Percentiles rank a stretch among this genome's conserved stretches.
Conservation (phyloP, 2,113 vertebrate genomes). For the Platanista minor region DNA sequence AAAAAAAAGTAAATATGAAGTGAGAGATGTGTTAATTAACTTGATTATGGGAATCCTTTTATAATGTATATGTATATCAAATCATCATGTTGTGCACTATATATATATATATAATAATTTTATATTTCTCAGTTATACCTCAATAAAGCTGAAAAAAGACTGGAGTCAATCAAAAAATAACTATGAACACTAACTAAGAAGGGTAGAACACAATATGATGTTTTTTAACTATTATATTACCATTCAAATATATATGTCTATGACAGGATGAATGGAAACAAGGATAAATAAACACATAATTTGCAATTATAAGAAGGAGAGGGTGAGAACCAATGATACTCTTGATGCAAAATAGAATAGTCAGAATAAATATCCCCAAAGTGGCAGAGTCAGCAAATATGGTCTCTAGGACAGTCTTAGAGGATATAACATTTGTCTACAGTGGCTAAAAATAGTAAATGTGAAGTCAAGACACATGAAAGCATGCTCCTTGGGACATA, state of each 20-base stretch:
- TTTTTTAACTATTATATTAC: background rate
- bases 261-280: background rate
- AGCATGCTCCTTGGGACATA: background rate
- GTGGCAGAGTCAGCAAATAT: background rate
- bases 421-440: background rate
- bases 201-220: background rate
- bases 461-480: background rate
- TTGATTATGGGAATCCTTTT: background rate
- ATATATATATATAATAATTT: background rate
- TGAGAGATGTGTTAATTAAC: background rate
- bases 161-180: background rate
- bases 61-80: background rate
- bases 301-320: background rate
- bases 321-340: background rate
- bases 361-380: background rate
- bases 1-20: background rate
- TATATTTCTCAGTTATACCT: background rate
- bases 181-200: background rate
- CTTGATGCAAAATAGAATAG: background rate
- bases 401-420: background rate
- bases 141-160: background rate
- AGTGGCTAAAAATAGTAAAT: slow-evolving; percentile 18
- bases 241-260: background rate
- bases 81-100: background rate
- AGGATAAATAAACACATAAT: background rate